Percentiles rank a stretch among this genome's conserved stretches.
Evolutionary conservation across 2,888 invertebrate genomes (phyloP).

Genomic region (Calameuta idolon): DNA sequence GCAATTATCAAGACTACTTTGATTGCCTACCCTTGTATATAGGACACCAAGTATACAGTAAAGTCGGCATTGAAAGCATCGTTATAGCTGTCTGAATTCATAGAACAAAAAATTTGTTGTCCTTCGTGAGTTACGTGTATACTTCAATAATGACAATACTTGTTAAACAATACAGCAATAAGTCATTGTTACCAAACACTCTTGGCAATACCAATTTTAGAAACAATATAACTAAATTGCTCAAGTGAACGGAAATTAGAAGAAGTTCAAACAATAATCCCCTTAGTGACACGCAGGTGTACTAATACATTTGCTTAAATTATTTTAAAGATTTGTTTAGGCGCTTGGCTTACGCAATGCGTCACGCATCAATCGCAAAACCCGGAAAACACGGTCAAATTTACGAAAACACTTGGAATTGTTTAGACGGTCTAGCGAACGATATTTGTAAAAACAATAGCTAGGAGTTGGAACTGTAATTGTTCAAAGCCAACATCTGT

Average conservation of each 20-base stretch:
- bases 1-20: too few species aligned
- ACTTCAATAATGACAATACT: too few species aligned
- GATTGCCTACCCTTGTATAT: too few species aligned
- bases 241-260: neutral
- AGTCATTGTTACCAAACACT: neutral
- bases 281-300: neutral
- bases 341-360: conserved; percentile 5
- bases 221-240: neutral
- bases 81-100: too few species aligned
- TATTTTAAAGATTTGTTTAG: neutral
- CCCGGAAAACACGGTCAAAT: neutral
- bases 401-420: neutral
- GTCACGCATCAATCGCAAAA: neutral
- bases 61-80: too few species aligned
- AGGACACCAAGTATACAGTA: too few species aligned
- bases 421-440: neutral
- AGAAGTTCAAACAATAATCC: neutral
- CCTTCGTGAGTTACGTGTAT: too few species aligned
- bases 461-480: neutral
- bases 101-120: too few species aligned
- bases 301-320: neutral
- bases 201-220: neutral
- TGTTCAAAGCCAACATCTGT: neutral
- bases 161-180: too few species aligned
- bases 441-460: neutral